Conservation (phyloP, 2,888 invertebrate species). For the Cephus pygmeus region DNA sequence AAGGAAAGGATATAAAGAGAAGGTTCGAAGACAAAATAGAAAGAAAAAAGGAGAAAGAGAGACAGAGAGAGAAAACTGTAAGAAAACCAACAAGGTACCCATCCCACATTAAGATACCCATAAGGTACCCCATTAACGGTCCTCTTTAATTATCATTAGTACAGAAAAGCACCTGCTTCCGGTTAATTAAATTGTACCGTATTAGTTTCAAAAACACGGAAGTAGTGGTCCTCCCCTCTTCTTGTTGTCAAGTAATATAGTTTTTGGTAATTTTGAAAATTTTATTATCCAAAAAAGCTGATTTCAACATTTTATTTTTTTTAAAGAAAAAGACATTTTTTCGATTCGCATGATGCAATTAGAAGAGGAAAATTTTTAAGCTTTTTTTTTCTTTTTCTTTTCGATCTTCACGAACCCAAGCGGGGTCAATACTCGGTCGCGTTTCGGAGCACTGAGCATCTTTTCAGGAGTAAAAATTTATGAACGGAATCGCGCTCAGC, state of each 20-base stretch:
- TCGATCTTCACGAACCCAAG: not conserved
- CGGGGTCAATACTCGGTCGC: slow-evolving; percentile 7
- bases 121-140: slow-evolving; percentile 15
- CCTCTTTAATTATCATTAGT: slow-evolving; percentile 33
- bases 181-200: slow-evolving; percentile 35
- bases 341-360: not conserved
- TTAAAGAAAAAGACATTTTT: not conserved
- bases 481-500: slow-evolving; percentile 1
- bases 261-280: too few species aligned
- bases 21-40: slow-evolving; percentile 4
- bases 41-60: slow-evolving; percentile 4
- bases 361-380: not conserved
- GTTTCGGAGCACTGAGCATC: not conserved
- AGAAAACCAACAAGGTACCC: not conserved
- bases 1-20: not conserved
- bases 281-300: too few species aligned
- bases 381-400: not conserved
- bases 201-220: not conserved
- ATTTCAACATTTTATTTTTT: not conserved
- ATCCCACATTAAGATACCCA: not conserved
- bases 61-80: not conserved
- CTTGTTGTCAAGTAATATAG: too few species aligned
- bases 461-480: not conserved
- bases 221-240: too few species aligned
- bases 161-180: slow-evolving; percentile 23